Base-by-base conservation (phyloP, 2,888 invertebrate species). In the Lissonota sp. region DNA sequence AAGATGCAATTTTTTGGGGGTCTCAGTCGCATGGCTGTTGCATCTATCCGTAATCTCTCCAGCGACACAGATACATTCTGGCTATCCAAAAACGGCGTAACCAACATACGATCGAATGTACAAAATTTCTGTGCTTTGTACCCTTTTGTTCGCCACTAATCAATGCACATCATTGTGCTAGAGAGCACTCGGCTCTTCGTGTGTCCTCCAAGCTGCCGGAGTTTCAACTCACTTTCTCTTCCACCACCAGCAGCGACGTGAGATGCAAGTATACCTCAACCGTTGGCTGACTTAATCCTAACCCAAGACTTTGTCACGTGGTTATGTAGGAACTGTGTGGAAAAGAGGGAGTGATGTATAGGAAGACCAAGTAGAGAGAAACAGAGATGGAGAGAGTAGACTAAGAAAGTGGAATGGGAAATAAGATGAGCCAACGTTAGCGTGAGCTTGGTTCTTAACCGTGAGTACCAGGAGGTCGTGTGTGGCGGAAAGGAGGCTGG, bases 291-390 rank as follows among this genome's bases (percentile, higher is more conserved):
- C 51, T 67, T 67, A 75, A 75, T 75, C 75, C 67, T 62, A 26
- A 39, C 39, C 26, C 64, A 37, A 75, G 75, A 67, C 67, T 75
- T 75, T 75, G 75, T 75, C 75, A 60, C 75, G 67, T 62, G 75
- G 75, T 69, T 75, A 62, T n/a, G 8, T 60, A 12, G 8, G 51
- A 14, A 44, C 8, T 55, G 46, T 44, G 53, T 10, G 7, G 10
- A 37, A 5, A 12, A 12, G 12, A 14, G 53, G 53, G 12, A 53
- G 26, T 26, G 14, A 53, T 6, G 14, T 14, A 14, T 14, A 6
- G 53, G 14, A 6, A 53, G 12, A 53, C 53, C 58, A 62, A 57
- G 69, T 39, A 26, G 37, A 14, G 26, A 58, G 40, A 51, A 37
- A 49, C 26, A 37, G 44, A 44, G 44, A 44, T 6, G 10, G 44